A percentile compares a stretch with the other conserved stretches of the same genome.
Conservation (phyloP, 1,140 invertebrate genomes). For the Metaphire vulgaris region DNA sequence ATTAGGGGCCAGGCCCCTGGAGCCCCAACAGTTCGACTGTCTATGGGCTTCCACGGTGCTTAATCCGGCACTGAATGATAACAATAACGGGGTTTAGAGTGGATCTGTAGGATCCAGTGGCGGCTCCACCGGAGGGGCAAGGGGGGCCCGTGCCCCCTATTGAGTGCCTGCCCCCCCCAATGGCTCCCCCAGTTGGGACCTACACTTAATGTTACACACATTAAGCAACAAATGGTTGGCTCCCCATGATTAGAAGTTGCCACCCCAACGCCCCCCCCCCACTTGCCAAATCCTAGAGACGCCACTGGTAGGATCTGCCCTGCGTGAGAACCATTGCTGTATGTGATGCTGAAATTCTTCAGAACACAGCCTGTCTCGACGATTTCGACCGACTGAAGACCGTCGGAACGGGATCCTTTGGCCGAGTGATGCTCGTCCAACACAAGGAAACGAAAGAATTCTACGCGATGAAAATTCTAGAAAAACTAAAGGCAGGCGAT, state of each 20-base stretch:
- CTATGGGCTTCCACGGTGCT: too few relatives aligned
- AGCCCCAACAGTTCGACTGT: too few relatives aligned
- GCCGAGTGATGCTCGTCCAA: conserved; percentile 98
- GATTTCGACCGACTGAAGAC: conserved; percentile 99
- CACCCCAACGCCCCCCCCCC: too few relatives aligned
- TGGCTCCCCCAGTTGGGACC: not conserved
- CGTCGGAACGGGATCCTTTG: conserved; percentile 98
- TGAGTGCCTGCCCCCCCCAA: not conserved
- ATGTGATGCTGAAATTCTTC: not conserved
- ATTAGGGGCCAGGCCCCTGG: too few relatives aligned
- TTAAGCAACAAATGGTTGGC: not conserved
- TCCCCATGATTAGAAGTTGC: not conserved
- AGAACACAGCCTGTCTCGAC: conserved; percentile 58
- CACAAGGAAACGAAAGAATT: conserved; percentile 93
- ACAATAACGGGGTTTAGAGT: too few relatives aligned
- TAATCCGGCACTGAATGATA: too few relatives aligned
- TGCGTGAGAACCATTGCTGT: not conserved
- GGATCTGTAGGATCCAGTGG: too few relatives aligned
- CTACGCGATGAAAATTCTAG: conserved; percentile 98
- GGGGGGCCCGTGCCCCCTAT: too few relatives aligned
- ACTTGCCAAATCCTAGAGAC: too few relatives aligned
- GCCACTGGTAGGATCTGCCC: not conserved
- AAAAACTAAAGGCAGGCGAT: conserved; percentile 82
- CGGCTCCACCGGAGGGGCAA: too few relatives aligned
- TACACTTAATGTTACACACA: not conserved